Evolutionary conservation across 1,140 invertebrate species (phyloP), one percentile per base, ranked within the genome.

Genomic region (Drosophila nannoptera): DNA sequence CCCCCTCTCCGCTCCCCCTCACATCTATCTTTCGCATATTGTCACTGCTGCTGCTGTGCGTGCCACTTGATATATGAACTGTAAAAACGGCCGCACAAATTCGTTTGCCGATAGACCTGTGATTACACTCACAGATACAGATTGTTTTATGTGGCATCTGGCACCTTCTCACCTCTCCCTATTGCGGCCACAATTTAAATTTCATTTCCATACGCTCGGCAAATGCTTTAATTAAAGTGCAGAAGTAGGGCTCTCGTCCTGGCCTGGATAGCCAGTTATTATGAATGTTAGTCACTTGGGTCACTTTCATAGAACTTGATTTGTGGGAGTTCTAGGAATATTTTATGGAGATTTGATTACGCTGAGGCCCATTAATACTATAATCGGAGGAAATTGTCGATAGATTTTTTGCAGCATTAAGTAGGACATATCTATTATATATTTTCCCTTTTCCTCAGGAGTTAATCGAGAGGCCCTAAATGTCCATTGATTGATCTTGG

Each of bases 11-110:
- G n/a, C 78, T 69, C 69, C 64, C 53, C 62, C 22, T 22, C 22
- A 22, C 22, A 22, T 22, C 22, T 22, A 22, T 22, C 22, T 22
- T 52, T 77, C 65, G 12, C 49, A 52, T 80, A 65, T 50, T 22
- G 32, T 9, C 8, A 14, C 9, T 49, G 14, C 22, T 46, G 40
- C 11, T 38, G 16, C 32, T 38, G 52, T 49, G 22, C 22, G 22
- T 66, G 43, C 29, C 16, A 70, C 62, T 73, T 83, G 78, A 86
- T 86, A 74, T 86, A 84, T 86, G 81, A 80, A 84, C 81, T 86
- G 69, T 53, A 66, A 84, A 83, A 71, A 36, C 58, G 56, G 67
- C 5, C 6, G 16, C 40, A 52, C 52, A 36, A 42, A 73, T 55
- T 59, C 61, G 56, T 50, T 45, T 56, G 54, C 14, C 40, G 29